Percentiles rank a stretch among this genome's conserved stretches.
Evolutionary conservation across 2,113 vertebrate genomes (phyloP).

Genomic region (Rhipidura dahli): DNA sequence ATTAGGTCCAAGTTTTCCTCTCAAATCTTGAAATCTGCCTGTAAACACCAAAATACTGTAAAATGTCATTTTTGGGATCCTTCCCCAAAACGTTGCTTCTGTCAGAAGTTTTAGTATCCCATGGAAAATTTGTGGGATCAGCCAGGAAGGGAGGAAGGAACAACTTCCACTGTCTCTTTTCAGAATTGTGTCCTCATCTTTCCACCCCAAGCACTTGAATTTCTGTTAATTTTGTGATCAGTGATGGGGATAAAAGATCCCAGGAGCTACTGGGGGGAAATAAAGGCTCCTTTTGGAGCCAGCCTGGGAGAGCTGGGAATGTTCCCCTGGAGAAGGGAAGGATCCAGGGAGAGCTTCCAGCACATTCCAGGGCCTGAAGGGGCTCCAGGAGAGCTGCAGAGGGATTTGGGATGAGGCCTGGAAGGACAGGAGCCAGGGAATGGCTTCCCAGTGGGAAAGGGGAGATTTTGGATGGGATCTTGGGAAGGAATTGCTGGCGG

Average conservation of each 20-base stretch:
- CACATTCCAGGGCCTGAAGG: neutral
- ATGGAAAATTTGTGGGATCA: neutral
- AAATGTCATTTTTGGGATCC: neutral
- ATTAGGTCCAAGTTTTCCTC: neutral
- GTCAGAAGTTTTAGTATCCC: neutral
- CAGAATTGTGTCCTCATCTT: neutral
- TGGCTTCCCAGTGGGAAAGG: neutral
- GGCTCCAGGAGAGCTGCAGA: neutral
- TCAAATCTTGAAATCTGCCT: neutral
- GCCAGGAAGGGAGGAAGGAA: neutral
- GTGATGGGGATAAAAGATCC: neutral
- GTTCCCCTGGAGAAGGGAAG: accelerated
- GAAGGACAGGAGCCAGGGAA: neutral
- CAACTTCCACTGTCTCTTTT: neutral
- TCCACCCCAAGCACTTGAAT: neutral
- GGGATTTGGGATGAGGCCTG: neutral
- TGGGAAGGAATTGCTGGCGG: neutral
- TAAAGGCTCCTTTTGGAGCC: neutral
- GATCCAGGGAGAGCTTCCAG: neutral
- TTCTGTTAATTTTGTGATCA: neutral
- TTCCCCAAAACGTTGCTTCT: neutral
- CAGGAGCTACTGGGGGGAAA: neutral
- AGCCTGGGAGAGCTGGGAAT: neutral
- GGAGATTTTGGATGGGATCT: neutral
- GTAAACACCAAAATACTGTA: accelerated